phyloP scores from a whole-genome alignment of 2,888 invertebrate genomes.

The Myopa tessellatipennis region DNA sequence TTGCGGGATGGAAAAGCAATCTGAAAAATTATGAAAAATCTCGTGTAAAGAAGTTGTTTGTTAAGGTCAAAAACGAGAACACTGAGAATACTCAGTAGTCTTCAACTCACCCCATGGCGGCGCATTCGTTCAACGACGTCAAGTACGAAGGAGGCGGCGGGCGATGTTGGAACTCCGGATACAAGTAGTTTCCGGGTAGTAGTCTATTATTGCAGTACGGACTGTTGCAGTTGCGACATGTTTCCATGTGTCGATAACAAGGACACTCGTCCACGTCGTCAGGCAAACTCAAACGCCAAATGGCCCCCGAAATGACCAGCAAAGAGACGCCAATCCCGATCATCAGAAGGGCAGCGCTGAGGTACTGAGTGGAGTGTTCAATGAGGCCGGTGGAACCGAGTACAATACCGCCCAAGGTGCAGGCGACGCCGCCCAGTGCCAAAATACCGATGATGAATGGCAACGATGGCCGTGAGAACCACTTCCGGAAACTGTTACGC shows the following conservation, averaged over 20 bases:
- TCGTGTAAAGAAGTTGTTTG: neutral
- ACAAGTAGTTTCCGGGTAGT: constrained; percentile 85
- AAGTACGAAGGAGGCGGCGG: constrained; percentile 96
- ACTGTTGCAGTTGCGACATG: constrained; percentile 70
- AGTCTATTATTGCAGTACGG: constrained; percentile 81
- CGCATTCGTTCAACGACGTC: constrained; percentile 95
- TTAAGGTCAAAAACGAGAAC: constrained; percentile 22
- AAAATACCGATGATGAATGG: constrained; percentile 66
- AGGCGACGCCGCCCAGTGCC: constrained; percentile 66
- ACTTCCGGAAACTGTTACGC: constrained; percentile 59
- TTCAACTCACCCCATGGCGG: constrained; percentile 75
- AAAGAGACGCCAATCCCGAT: constrained; percentile 86
- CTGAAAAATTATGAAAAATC: constrained; percentile 67
- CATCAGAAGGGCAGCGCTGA: constrained; percentile 66
- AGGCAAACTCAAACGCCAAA: constrained; percentile 89
- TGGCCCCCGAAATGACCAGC: constrained; percentile 92
- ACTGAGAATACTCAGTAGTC: constrained; percentile 5
- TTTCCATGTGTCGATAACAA: constrained; percentile 72
- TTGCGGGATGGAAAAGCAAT: constrained; percentile 76
- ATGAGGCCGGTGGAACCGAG: constrained; percentile 66
- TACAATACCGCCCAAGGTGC: constrained; percentile 66
- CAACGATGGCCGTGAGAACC: constrained; percentile 64
- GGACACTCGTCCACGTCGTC: constrained; percentile 79
- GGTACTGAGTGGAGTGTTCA: constrained; percentile 66
- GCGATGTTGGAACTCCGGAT: constrained; percentile 95